Percentiles rank a stretch among this genome's conserved stretches.
Evolutionary conservation across 1,140 invertebrate species (phyloP).

Genomic region (Diorhabda elongata): DNA sequence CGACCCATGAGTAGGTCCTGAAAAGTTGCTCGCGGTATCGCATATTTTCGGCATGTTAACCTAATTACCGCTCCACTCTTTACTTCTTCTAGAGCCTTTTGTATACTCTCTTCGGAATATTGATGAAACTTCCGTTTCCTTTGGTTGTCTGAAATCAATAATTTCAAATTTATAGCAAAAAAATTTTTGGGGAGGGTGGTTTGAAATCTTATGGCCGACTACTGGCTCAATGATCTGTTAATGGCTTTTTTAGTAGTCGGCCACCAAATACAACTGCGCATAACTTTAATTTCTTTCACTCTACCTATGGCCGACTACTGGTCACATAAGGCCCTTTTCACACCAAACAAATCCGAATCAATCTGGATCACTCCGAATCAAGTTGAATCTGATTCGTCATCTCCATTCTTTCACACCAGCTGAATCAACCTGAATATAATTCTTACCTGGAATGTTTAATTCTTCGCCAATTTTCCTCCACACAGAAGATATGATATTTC

Average conservation of each 20-base stretch:
- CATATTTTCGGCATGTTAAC: slow-evolving; percentile 7
- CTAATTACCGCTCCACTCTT: slow-evolving; percentile 4
- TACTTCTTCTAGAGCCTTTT: neutral
- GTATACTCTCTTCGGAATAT: neutral
- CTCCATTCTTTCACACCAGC: too few relatives aligned
- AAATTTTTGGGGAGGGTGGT: neutral
- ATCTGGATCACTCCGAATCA: too few relatives aligned
- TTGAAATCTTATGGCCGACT: slow-evolving; percentile 4
- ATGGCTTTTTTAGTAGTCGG: neutral
- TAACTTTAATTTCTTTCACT: too few relatives aligned
- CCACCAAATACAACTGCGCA: neutral
- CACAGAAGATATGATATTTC: too few relatives aligned
- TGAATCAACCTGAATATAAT: too few relatives aligned
- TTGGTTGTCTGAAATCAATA: neutral
- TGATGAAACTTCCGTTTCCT: neutral
- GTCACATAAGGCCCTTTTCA: too few relatives aligned
- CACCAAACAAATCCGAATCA: too few relatives aligned
- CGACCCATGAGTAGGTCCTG: slow-evolving; percentile 13
- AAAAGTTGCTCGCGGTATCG: slow-evolving; percentile 10
- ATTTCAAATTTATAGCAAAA: neutral
- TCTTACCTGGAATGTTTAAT: too few relatives aligned
- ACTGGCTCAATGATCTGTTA: neutral
- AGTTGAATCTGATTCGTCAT: too few relatives aligned
- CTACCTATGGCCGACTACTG: too few relatives aligned
- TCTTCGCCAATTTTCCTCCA: too few relatives aligned